Conservation (phyloP, 2,113 vertebrate species). For the Chionomys nivalis region DNA sequence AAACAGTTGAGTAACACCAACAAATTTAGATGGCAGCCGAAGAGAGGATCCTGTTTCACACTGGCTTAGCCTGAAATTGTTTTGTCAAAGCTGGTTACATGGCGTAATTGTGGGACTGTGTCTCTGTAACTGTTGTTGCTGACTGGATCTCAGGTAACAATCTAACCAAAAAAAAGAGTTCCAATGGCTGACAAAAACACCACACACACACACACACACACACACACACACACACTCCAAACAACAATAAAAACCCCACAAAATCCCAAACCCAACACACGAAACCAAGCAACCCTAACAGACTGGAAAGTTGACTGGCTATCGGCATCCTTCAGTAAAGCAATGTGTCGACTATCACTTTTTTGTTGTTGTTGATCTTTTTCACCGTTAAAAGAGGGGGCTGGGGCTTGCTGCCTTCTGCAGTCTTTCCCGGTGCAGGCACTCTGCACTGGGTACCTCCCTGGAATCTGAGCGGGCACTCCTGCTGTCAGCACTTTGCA, state of each 20-base stretch:
- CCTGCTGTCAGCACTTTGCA: neutral
- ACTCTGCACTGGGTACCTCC: neutral
- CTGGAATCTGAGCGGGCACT: neutral
- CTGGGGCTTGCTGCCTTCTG: neutral
- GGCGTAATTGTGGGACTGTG: neutral
- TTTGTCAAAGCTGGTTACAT: neutral
- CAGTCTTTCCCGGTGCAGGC: neutral
- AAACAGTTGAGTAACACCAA: neutral
- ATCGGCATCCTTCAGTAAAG: slow-evolving; percentile 7
- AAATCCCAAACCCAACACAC: neutral
- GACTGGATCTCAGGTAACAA: neutral
- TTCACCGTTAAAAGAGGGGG: slow-evolving; percentile 16
- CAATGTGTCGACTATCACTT: neutral
- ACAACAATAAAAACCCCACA: neutral
- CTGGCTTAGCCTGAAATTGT: neutral
- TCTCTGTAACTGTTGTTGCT: neutral
- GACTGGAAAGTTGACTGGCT: slow-evolving; percentile 34
- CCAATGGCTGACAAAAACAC: neutral
- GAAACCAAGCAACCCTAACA: neutral
- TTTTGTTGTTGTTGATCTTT: slow-evolving; percentile 16
- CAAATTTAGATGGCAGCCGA: neutral
- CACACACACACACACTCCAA: neutral
- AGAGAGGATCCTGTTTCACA: neutral
- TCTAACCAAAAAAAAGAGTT: neutral
- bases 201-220: neutral